Evolutionary conservation across 2,113 vertebrate genomes (phyloP).

Genomic region (Laticauda laticaudata): DNA sequence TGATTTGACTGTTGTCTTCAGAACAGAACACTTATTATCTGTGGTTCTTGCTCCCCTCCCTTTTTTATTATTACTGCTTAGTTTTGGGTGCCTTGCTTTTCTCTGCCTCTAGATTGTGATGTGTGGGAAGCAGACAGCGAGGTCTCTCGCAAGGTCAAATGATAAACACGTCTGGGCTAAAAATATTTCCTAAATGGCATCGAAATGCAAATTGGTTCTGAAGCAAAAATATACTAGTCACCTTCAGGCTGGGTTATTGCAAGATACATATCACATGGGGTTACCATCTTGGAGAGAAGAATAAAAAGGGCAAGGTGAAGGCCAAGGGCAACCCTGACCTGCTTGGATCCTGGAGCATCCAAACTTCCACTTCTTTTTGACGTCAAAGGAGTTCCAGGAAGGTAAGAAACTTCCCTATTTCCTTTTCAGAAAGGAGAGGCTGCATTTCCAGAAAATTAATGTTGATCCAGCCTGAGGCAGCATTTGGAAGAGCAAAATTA

Average conservation of each 20-base stretch:
- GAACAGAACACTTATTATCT: background rate
- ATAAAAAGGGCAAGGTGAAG: background rate
- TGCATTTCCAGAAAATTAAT: background rate
- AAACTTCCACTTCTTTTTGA: background rate
- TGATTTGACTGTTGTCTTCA: slow-evolving; percentile 15
- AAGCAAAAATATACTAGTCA: slow-evolving; percentile 6
- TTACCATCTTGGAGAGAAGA: background rate
- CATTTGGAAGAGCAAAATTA: background rate
- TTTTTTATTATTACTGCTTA: background rate
- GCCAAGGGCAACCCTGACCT: background rate
- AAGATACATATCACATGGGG: slow-evolving; percentile 22
- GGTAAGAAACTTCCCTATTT: background rate
- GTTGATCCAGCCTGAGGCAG: background rate
- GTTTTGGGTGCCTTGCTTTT: background rate
- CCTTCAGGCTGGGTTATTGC: slow-evolving; percentile 15
- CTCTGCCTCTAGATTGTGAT: background rate
- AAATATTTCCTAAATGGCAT: slow-evolving; percentile 27
- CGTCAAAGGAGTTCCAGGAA: background rate
- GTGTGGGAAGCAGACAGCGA: background rate
- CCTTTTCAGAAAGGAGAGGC: background rate
- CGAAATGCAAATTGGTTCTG: slow-evolving; percentile 19
- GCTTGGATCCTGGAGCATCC: background rate
- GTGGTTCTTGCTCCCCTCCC: background rate
- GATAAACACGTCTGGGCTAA: background rate
- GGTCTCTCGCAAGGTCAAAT: background rate